Percentiles rank a stretch among this genome's conserved stretches.
Conservation (phyloP, 2,113 vertebrate species). For the Patagioenas fasciata region DNA sequence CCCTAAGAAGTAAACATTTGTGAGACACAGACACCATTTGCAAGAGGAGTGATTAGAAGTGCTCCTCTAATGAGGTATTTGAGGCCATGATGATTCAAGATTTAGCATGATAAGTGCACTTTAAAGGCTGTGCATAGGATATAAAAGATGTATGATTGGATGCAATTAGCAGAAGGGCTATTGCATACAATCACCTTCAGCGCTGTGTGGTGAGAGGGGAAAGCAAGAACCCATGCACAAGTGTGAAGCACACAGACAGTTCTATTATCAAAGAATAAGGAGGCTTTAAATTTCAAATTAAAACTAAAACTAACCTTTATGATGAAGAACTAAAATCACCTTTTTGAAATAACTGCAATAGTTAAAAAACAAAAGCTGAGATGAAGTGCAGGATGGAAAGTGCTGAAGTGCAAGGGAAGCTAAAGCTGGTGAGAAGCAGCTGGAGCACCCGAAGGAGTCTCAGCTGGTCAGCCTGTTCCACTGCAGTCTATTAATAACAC, state of each 20-base stretch:
- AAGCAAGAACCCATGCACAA: background rate
- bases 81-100: background rate
- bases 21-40: background rate
- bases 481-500: background rate
- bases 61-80: constrained; percentile 9
- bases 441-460: background rate
- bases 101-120: background rate
- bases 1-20: background rate
- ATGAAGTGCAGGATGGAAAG: background rate
- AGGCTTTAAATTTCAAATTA: background rate
- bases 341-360: background rate
- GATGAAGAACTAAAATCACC: background rate
- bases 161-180: background rate
- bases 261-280: background rate
- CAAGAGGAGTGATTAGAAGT: background rate
- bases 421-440: background rate
- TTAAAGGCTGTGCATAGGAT: background rate
- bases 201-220: background rate
- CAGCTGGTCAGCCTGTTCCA: background rate
- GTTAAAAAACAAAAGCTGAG: background rate
- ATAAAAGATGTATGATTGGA: background rate
- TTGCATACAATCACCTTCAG: background rate
- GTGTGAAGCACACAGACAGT: background rate
- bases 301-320: background rate
- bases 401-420: background rate